Conservation (phyloP, 2,113 vertebrate genomes). For the Phocoena sinus region DNA sequence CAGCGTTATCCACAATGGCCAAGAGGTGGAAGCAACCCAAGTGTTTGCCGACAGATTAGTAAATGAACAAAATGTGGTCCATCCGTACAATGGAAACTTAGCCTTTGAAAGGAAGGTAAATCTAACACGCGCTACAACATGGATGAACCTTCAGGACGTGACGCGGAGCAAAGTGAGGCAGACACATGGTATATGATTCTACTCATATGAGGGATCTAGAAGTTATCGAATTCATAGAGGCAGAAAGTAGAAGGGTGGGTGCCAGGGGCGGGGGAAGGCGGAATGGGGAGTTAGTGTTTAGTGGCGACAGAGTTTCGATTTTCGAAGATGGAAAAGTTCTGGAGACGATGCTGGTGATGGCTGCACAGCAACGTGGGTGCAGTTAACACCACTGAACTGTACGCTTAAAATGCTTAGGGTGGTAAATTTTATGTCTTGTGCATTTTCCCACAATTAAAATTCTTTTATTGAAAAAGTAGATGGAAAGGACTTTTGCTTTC, state of each 20-base stretch:
- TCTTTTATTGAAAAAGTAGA: background rate
- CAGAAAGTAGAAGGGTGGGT: background rate
- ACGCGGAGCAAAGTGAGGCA: background rate
- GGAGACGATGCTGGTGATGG: background rate
- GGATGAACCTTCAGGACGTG: background rate
- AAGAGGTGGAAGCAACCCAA: background rate
- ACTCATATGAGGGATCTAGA: background rate
- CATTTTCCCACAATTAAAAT: background rate
- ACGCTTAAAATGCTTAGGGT: accelerated
- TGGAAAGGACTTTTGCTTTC: background rate
- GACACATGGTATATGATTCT: background rate
- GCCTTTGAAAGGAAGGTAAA: background rate
- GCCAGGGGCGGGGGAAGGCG: background rate
- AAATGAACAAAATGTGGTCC: accelerated
- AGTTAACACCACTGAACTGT: accelerated
- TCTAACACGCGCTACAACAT: background rate
- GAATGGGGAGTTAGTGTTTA: too few species aligned
- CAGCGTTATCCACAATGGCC: too few species aligned
- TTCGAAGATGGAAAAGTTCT: background rate
- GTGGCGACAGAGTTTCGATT: background rate
- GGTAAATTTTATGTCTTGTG: background rate
- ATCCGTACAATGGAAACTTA: background rate
- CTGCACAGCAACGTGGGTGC: accelerated
- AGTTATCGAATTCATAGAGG: background rate
- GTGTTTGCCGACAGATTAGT: background rate